phyloP scores from a whole-genome alignment of 2,113 vertebrate species.

The Callaeas wilsoni region DNA sequence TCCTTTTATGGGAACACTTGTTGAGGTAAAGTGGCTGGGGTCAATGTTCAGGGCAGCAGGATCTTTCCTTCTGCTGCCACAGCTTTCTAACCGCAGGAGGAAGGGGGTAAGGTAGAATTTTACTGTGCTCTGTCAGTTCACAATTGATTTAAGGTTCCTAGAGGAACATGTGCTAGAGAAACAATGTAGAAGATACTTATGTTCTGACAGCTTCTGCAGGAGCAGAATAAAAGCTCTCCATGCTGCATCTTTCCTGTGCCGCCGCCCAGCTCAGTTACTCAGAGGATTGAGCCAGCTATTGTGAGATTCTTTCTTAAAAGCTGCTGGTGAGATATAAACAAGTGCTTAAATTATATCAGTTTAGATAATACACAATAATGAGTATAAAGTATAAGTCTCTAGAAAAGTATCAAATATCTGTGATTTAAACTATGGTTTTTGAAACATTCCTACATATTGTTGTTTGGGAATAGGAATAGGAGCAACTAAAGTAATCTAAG shows the following conservation, averaged over 20 bases:
- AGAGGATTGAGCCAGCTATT: not conserved
- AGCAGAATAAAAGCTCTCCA: not conserved
- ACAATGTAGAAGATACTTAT: not conserved
- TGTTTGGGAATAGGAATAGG: not conserved
- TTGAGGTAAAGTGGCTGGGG: not conserved
- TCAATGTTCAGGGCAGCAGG: not conserved
- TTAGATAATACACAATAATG: not conserved
- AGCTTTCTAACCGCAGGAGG: not conserved
- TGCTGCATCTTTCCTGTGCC: not conserved
- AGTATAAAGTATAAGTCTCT: not conserved
- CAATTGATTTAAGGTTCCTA: slow-evolving; percentile 32
- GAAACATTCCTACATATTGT: not conserved
- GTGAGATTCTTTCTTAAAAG: not conserved
- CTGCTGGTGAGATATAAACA: not conserved
- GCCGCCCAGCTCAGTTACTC: not conserved
- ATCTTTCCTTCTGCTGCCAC: not conserved
- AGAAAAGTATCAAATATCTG: not conserved
- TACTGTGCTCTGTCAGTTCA: not conserved
- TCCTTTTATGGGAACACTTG: not conserved
- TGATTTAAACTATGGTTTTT: not conserved
- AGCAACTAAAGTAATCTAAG: not conserved
- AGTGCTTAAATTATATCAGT: not conserved
- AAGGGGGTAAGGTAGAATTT: not conserved
- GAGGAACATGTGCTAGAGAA: not conserved
- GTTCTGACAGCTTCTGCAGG: slow-evolving; percentile 20